phyloP scores from a whole-genome alignment of 1,140 invertebrate genomes.

The Heliothis virescens region DNA sequence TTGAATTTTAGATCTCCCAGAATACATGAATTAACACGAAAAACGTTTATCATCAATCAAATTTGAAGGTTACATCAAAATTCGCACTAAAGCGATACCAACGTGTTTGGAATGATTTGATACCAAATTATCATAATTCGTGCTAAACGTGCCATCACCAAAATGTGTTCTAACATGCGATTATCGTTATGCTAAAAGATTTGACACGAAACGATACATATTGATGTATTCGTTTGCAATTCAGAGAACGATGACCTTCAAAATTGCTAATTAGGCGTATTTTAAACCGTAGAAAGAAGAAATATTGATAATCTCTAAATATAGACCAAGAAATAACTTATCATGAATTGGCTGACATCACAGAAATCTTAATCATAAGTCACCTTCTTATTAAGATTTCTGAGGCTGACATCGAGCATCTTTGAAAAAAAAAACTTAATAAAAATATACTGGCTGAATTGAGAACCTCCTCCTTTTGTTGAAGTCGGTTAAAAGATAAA shows the following conservation, averaged over 20 bases:
- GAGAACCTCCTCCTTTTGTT: no score
- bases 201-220: slow-evolving; percentile 7
- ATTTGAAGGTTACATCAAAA: neutral
- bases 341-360: no score
- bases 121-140: neutral
- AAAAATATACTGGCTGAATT: no score
- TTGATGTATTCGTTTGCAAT: neutral
- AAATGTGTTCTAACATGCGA: neutral
- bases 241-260: neutral
- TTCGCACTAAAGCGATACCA: neutral
- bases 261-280: neutral
- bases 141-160: neutral
- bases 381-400: no score
- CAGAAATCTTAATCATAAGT: no score
- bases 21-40: no score
- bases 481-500: no score
- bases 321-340: no score
- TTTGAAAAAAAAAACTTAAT: no score
- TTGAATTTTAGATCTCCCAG: no score
- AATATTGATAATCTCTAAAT: no score
- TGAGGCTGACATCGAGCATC: no score
- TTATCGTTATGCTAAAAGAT: neutral
- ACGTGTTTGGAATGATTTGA: slow-evolving; percentile 3
- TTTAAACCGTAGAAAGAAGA: neutral
- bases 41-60: neutral